Base-by-base conservation (phyloP, 2,888 invertebrate genomes). In the Metacarcinus magister region DNA sequence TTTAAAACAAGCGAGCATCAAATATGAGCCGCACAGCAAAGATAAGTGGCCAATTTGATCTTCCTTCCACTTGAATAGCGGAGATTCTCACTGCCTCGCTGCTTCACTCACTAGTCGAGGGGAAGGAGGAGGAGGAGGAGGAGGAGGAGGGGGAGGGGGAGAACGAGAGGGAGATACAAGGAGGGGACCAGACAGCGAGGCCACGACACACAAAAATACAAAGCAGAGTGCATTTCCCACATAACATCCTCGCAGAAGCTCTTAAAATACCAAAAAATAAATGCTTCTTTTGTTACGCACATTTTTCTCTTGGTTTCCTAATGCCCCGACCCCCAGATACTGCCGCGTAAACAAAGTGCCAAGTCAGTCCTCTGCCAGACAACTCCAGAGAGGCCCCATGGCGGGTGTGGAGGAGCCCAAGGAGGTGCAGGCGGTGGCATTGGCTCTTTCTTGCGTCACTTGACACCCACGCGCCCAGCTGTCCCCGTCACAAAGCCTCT, bases 31-130 rank as follows among this genome's bases (percentile, higher is more conserved):
- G 82, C 28, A 7, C 82, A 13, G 32, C 32, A 75, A 28, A 82
- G 82, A 82, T 82, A 82, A 82, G 82, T 82, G 82, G 82, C 82
- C 82, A 82, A 82, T 82, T 82, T 28, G 32, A 82, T 82, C 82
- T 82, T 28, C 32, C 82, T 82, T 82, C 82, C 82, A 82, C 82
- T 82, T 82, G 82, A 82, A 82, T 82, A 82, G 32, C 82, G 82
- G 82, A 82, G 82, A 82, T 82, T 82, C 82, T 75, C 75, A 75
- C 75, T 75, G 75, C 75, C 75, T 75, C 19, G 75, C 75, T 75
- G 75, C 75, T n/a, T 75, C 75, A n/a, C 75, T 75, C 75, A n/a
- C 75, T n/a, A 10, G 10, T 8, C 0, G 32, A 10, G 10, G 32
- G 28, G 32, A 32, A 16, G 32, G 32, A 32, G 82, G 13, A 32